These are phyloP conservation scores for Cyprinodon brontotheroides DNA, from an alignment of 2,113 vertebrate genomes.

Conservation along the genomic window DNA sequence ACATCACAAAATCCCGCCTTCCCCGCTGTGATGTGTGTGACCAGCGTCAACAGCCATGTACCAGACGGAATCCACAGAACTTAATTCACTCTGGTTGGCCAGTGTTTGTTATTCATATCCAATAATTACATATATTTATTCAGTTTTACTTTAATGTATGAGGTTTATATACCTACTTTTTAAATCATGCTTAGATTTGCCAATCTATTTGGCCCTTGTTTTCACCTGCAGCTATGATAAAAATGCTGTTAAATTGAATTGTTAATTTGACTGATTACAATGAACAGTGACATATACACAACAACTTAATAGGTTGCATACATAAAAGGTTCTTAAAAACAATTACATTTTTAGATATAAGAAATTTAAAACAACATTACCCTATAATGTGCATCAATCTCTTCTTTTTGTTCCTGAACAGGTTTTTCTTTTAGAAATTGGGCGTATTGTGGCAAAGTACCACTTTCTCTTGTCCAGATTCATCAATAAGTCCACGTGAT, in stretches of 20 bases:
- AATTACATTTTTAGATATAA: not conserved
- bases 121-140: too few relatives aligned
- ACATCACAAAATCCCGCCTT: too few relatives aligned
- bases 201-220: not conserved
- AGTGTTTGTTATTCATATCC: too few relatives aligned
- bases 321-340: not conserved
- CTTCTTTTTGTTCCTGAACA: too few relatives aligned
- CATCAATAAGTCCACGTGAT: not conserved
- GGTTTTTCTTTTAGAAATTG: not conserved
- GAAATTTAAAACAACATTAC: too few relatives aligned
- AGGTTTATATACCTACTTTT: not conserved
- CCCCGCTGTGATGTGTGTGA: too few relatives aligned
- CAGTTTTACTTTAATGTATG: slow-evolving; percentile 6
- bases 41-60: too few relatives aligned
- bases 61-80: too few relatives aligned
- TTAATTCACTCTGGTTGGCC: too few relatives aligned
- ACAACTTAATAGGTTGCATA: not conserved
- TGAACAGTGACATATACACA: not conserved
- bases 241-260: not conserved
- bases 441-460: not conserved
- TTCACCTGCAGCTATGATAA: not conserved
- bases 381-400: too few relatives aligned
- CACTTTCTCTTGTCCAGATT: not conserved
- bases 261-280: not conserved
- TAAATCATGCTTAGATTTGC: not conserved